Conservation (phyloP, 2,113 vertebrate species). For the Kryptolebias marmoratus region DNA sequence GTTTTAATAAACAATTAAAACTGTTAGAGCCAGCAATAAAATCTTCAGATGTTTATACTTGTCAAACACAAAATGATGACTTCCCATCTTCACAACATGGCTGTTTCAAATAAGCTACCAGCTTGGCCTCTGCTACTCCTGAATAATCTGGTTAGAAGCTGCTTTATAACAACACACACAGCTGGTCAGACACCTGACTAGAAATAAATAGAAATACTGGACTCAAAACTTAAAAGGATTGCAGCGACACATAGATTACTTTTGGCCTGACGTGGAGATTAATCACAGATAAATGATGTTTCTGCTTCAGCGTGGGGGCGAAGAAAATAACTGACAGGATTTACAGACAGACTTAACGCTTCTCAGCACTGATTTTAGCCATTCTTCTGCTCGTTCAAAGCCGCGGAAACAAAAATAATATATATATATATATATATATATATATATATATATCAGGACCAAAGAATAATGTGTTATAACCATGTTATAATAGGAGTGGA, state of each 20-base stretch:
- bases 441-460: neutral
- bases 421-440: no score
- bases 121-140: neutral
- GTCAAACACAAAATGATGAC: neutral
- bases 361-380: neutral
- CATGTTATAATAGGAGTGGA: no score
- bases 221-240: neutral
- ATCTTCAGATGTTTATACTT: no score
- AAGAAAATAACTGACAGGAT: conserved; percentile 1
- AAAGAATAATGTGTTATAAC: neutral
- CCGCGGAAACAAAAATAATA: neutral
- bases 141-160: neutral
- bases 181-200: neutral
- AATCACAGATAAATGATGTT: neutral
- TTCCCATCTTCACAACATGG: neutral
- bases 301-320: neutral
- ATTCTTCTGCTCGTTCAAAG: neutral
- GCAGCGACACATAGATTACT: neutral
- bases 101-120: neutral
- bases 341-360: neutral
- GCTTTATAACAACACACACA: neutral
- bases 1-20: no score
- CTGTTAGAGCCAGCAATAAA: no score
- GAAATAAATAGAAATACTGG: neutral
- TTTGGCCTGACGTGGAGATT: neutral